phyloP scores from a whole-genome alignment of 1,140 invertebrate genomes.

The Druon quercuslanigerum region DNA sequence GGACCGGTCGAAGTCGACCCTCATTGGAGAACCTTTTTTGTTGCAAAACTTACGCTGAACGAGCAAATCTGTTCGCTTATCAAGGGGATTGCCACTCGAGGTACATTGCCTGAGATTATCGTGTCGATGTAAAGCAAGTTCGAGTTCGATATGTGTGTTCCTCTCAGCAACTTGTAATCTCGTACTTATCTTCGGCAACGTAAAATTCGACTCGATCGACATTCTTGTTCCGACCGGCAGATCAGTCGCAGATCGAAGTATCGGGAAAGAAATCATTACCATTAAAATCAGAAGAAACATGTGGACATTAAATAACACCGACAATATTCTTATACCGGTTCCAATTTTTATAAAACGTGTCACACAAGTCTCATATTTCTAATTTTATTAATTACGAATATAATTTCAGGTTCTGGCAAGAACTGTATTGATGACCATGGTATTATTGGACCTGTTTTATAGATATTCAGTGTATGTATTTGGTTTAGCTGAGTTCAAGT shows the following conservation, averaged over 20 bases:
- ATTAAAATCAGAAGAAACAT: neutral
- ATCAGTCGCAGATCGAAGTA: conserved; percentile 16
- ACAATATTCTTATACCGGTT: conserved; percentile 2
- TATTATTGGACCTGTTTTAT: no score
- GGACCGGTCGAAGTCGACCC: conserved; percentile 39
- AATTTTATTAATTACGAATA: neutral
- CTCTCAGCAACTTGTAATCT: conserved; percentile 28
- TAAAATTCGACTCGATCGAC: conserved; percentile 10
- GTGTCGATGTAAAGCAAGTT: conserved; percentile 52
- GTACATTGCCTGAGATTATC: conserved; percentile 47
- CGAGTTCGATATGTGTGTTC: conserved; percentile 37
- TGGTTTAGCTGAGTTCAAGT: no score
- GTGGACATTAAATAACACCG: no score
- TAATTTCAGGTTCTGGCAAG: neutral
- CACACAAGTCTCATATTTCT: neutral
- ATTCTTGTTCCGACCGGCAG: conserved; percentile 13
- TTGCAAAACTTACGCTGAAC: conserved; percentile 57
- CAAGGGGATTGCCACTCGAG: conserved; percentile 44
- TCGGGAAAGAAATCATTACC: conserved; percentile 9
- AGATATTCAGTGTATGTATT: no score
- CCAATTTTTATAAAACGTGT: neutral
- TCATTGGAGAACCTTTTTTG: conserved; percentile 45
- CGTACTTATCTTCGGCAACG: conserved; percentile 8
- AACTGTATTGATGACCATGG: no score
- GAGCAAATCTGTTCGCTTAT: conserved; percentile 52